These are phyloP conservation scores for Gobius niger DNA, from an alignment of 2,113 vertebrate species.

Conservation along the genomic window DNA sequence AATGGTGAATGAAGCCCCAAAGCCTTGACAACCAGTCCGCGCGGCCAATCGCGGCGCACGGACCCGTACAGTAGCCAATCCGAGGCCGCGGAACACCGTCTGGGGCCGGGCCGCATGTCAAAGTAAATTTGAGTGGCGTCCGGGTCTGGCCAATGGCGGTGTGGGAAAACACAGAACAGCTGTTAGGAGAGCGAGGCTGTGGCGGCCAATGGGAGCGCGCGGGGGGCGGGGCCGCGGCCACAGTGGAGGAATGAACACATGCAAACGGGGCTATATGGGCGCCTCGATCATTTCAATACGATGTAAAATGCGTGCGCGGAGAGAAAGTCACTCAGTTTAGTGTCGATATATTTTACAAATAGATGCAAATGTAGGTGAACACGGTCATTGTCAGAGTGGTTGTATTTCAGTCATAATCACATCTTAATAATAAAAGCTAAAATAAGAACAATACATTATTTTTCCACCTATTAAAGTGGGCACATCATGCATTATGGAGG, in stretches of 20 bases:
- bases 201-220: slow-evolving; percentile 72
- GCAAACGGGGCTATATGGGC: not conserved
- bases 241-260: slow-evolving; percentile 35
- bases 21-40: slow-evolving; percentile 84
- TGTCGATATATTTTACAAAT: too few species aligned
- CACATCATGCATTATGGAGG: too few species aligned
- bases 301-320: not conserved
- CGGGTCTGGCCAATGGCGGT: slow-evolving; percentile 69
- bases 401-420: too few species aligned
- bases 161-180: slow-evolving; percentile 80
- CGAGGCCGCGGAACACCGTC: slow-evolving; percentile 6
- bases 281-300: not conserved
- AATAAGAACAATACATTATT: not conserved
- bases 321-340: not conserved
- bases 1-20: slow-evolving; percentile 96
- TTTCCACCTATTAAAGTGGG: not conserved
- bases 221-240: slow-evolving; percentile 52
- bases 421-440: too few species aligned
- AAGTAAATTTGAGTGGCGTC: slow-evolving; percentile 61
- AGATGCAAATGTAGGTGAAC: too few species aligned
- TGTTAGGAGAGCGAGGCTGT: slow-evolving; percentile 78
- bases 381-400: too few species aligned
- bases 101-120: slow-evolving; percentile 51
- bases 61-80: slow-evolving; percentile 79
- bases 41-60: slow-evolving; percentile 78